Percentiles rank a stretch among this genome's conserved stretches.
Evolutionary conservation across 2,113 vertebrate genomes (phyloP).

Genomic region (Natator depressus): DNA sequence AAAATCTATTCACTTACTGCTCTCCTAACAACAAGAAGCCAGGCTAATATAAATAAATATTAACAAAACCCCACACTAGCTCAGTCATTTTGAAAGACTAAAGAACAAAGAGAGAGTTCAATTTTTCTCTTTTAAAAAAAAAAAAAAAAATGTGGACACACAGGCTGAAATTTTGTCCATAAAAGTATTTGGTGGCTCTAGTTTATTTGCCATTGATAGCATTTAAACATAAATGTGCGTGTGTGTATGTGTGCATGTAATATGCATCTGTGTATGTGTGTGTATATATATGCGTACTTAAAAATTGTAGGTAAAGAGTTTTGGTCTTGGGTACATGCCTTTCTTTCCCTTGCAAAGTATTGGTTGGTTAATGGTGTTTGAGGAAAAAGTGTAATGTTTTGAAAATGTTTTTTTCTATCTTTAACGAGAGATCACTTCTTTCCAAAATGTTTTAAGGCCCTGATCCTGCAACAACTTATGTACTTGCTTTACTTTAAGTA

Average conservation of each 20-base stretch:
- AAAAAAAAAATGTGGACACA: neutral
- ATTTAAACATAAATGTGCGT: conserved; percentile 13
- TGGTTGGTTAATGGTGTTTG: neutral
- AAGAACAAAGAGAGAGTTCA: conserved; percentile 4
- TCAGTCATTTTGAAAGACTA: neutral
- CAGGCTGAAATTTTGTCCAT: neutral
- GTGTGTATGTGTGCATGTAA: conserved; percentile 36
- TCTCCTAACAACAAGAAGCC: neutral
- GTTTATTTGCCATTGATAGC: conserved; percentile 26
- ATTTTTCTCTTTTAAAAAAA: neutral
- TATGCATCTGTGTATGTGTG: conserved; percentile 53
- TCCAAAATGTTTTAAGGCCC: neutral
- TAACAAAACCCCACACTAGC: neutral
- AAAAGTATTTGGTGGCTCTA: neutral
- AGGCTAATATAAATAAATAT: neutral
- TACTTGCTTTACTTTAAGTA: neutral
- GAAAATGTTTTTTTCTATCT: neutral
- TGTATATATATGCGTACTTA: conserved; percentile 59
- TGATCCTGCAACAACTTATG: neutral
- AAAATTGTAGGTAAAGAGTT: neutral
- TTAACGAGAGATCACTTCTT: neutral
- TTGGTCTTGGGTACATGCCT: neutral
- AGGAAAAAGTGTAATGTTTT: neutral
- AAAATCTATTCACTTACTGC: conserved; percentile 22
- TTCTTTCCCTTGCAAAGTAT: neutral